A percentile compares a stretch with the other conserved stretches of the same genome.
phyloP scores from a whole-genome alignment of 2,888 invertebrate genomes.

The Caenorhabditis zanzibari region DNA sequence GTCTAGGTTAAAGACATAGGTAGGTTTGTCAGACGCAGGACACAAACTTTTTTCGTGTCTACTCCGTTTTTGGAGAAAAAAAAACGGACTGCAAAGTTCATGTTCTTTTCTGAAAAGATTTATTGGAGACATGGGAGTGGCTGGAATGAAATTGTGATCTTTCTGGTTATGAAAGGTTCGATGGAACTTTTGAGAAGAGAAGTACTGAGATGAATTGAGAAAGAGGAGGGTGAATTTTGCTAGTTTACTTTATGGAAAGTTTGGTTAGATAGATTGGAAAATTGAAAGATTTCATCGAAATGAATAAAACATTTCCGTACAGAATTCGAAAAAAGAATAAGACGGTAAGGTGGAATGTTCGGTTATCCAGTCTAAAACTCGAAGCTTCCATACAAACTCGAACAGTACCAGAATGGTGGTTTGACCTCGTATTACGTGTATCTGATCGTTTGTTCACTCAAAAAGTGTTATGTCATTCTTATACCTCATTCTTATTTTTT shows the following conservation, averaged over 20 bases:
- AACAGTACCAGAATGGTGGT: slow-evolving; percentile 16
- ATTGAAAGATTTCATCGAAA: no score
- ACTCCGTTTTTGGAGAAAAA: not conserved
- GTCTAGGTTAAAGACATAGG: slow-evolving; percentile 9
- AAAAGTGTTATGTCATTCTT: slow-evolving; percentile 8
- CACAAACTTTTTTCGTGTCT: slow-evolving; percentile 25
- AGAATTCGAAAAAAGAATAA: no score
- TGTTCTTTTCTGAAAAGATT: slow-evolving; percentile 31
- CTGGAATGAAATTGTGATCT: not conserved
- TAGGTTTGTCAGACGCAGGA: slow-evolving; percentile 24
- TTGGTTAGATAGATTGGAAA: no score
- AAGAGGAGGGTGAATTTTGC: no score
- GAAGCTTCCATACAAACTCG: not conserved
- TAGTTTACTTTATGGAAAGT: no score
- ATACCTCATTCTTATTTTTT: slow-evolving; percentile 2
- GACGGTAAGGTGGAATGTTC: no score
- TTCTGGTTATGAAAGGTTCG: not conserved
- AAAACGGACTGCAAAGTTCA: slow-evolving; percentile 30
- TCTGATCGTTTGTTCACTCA: slow-evolving; percentile 8
- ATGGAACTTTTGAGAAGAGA: not conserved
- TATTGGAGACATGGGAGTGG: not conserved
- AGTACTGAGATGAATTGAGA: no score
- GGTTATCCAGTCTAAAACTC: not conserved
- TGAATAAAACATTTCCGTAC: no score
- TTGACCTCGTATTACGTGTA: slow-evolving; percentile 7